Evolutionary conservation across 1,140 invertebrate genomes (phyloP).

Genomic region (Drosophila melanica): DNA sequence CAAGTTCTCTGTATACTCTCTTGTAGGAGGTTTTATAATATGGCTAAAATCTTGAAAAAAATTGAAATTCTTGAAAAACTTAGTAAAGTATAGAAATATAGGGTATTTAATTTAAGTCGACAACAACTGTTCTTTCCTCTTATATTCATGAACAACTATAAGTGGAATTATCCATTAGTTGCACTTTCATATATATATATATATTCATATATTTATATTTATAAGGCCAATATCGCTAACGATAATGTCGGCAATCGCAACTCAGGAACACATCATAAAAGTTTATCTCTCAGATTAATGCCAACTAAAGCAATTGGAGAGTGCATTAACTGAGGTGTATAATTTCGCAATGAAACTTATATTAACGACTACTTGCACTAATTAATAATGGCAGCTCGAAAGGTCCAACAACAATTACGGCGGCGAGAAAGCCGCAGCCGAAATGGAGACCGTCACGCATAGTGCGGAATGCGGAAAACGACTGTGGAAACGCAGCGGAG

Average conservation of each 20-base stretch:
- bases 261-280: constrained; percentile 42
- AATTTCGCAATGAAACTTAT: constrained; percentile 74
- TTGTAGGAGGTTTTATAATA: too few relatives aligned
- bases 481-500: constrained; percentile 45
- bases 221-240: constrained; percentile 38
- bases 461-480: constrained; percentile 60
- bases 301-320: constrained; percentile 46
- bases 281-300: constrained; percentile 40
- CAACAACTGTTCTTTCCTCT: too few relatives aligned
- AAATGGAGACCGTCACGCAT: constrained; percentile 66
- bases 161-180: constrained; percentile 19
- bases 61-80: too few relatives aligned
- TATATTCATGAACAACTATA: too few relatives aligned
- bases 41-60: too few relatives aligned
- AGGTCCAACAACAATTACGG: constrained; percentile 37
- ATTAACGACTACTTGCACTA: constrained; percentile 66
- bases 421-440: constrained; percentile 9
- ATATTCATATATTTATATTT: constrained; percentile 3
- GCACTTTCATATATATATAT: neutral
- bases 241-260: constrained; percentile 39
- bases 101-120: too few relatives aligned
- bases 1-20: too few relatives aligned
- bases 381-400: constrained; percentile 45
- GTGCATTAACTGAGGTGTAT: constrained; percentile 76
- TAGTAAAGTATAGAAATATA: too few relatives aligned